Evolutionary conservation across 2,888 invertebrate genomes (phyloP).

Genomic region (Brachynemurus nebulosus): DNA sequence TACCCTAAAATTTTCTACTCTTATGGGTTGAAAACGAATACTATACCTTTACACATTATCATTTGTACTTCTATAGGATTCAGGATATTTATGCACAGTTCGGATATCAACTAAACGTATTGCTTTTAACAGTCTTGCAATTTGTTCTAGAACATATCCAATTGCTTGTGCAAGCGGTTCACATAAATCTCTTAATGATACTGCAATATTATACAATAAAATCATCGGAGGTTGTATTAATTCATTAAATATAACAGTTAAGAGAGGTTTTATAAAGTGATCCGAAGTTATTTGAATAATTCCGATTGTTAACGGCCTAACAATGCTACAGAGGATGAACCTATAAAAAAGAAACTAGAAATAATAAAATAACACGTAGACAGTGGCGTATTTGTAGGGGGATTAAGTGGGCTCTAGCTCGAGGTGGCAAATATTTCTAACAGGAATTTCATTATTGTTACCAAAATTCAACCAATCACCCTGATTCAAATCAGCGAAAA

Average conservation of each 20-base stretch:
- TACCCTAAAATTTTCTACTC: too few relatives aligned
- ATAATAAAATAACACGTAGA: too few relatives aligned
- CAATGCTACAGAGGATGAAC: conserved; percentile 40
- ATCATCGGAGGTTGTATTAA: conserved; percentile 53
- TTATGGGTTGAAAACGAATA: too few relatives aligned
- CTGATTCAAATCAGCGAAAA: too few relatives aligned
- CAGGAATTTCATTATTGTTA: too few relatives aligned
- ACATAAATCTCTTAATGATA: conserved; percentile 46
- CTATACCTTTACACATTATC: too few relatives aligned
- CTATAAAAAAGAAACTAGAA: conserved; percentile 25
- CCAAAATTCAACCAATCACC: too few relatives aligned
- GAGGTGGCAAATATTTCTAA: too few relatives aligned
- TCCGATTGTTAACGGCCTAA: conserved; percentile 45
- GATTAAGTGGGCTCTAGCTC: too few relatives aligned
- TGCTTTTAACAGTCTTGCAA: conserved; percentile 31
- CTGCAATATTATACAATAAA: conserved; percentile 43
- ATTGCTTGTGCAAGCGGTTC: conserved; percentile 44
- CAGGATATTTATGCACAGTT: too few relatives aligned
- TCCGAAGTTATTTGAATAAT: conserved; percentile 48
- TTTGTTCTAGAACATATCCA: conserved; percentile 36
- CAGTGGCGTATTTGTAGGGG: too few relatives aligned
- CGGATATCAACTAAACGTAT: conserved; percentile 35
- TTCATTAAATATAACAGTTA: conserved; percentile 48
- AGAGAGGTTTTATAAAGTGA: conserved; percentile 49
- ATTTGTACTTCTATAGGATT: too few relatives aligned